Base-by-base conservation (phyloP, 2,113 vertebrate genomes). In the Stigmatopora nigra region DNA sequence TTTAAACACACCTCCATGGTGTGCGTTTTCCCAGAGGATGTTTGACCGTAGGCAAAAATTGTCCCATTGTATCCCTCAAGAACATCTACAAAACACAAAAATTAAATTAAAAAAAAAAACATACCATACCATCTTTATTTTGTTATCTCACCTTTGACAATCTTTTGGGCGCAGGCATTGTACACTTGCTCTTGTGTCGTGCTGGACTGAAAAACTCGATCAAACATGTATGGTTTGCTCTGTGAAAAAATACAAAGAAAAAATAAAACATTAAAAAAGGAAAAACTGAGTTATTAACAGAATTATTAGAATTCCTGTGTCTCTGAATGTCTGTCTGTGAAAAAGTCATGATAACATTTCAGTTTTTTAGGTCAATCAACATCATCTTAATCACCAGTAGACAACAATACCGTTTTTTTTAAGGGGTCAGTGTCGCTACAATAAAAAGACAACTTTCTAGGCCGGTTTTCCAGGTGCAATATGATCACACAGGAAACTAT, bases 21-120 rank as follows among this genome's bases (percentile, higher is more conserved):
- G 82, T 98, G 96, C 14, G 96, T 98, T 91, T 98, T 98, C 59
- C 96, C 96, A 73, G 96, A 98, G 0, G 96, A 97, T 0, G 96
- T 98, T 73, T 98, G 96, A 56, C 95, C 96, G 64, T 98, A 98
- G 10, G 96, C 96, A 90, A 98, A 98, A 92, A 98, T 98, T 25
- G 95, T 98, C 76, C 96, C 96, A 67, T 98, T 98, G 84, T 98
- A 98, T 73, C 95, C 95, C 59, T 97, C 96, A 69, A 98, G 91
- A 66, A 98, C 96, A 93, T 98, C 96, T 98, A 72, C 2, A 84
- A 67, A 44, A 59, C 45, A 17, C 1, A 20, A 5, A 16, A 22
- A 12, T 41, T 41, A 22, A 12, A 7, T 41, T 41, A 31, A 15
- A 19, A 5, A 31, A 2, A 48, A 15, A 20, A 61, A 61, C 45